Evolutionary conservation across 2,888 invertebrate genomes (phyloP).

Genomic region (Noctua comes): DNA sequence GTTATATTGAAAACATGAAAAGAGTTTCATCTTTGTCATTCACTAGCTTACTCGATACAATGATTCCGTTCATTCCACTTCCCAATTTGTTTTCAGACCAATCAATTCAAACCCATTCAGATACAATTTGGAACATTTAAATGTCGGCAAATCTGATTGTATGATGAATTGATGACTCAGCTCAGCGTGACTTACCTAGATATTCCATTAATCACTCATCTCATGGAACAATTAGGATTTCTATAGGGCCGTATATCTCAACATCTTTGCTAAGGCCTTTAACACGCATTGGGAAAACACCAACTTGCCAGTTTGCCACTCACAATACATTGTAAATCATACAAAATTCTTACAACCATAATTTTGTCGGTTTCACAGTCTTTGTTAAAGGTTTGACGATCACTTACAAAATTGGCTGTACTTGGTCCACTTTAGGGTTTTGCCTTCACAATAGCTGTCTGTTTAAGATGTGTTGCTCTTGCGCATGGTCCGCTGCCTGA

Average conservation of each 20-base stretch:
- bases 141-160: neutral
- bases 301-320: conserved; percentile 16
- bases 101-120: neutral
- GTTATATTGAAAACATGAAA: neutral
- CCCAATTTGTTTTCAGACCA: neutral
- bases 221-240: neutral
- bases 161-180: conserved; percentile 11
- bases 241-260: conserved; percentile 3
- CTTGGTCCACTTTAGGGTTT: conserved; percentile 67
- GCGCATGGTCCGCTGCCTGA: conserved; percentile 24
- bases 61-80: neutral
- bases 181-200: neutral
- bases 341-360: conserved; percentile 48
- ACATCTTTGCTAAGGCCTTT: conserved; percentile 5
- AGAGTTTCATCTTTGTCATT: neutral
- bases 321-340: conserved; percentile 58
- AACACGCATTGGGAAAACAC: conserved; percentile 25
- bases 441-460: conserved; percentile 69
- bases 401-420: conserved; percentile 62
- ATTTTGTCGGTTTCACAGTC: conserved; percentile 53
- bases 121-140: neutral
- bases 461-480: conserved; percentile 56
- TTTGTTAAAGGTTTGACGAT: conserved; percentile 56
- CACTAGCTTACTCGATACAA: too few species aligned
- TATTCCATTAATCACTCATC: conserved; percentile 6